Evolutionary conservation across 2,888 invertebrate genomes (phyloP), one percentile per base, ranked within the genome.

Genomic region (Sussaba pulchella): DNA sequence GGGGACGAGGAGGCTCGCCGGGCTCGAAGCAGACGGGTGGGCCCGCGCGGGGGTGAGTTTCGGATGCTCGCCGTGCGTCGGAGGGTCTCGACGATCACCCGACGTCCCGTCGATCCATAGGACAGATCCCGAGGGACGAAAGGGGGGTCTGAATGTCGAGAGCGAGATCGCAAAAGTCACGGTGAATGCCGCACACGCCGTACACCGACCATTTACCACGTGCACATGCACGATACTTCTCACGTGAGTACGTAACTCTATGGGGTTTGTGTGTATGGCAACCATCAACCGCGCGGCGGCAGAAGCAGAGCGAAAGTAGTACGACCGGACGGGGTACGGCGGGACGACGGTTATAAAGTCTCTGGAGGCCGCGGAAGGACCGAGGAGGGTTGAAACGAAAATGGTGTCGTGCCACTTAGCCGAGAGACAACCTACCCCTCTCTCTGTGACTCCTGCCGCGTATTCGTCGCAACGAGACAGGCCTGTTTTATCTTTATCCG

Each of bases 321-420:
- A n/a, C 59, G 47, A 50, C 39, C n/a, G 69, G 52, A 63, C 74
- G 43, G 1, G 12, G 21, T 70, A 45, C 31, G n/a, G 31, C n/a
- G n/a, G 26, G 43, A 19, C 41, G n/a, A n/a, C 70, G 82, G 82
- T 84, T 86, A 85, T 87, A 88, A 87, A 89, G 85, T 90, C 91
- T 90, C 91, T 81, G 80, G 90, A 89, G 91, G 89, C 88, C n/a
- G 85, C 52, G 69, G 17, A 66, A n/a, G 52, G 47, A 39, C 26
- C 50, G 24, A 72, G 71, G 85, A 81, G 82, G 86, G 82, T 87
- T 92, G 91, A 92, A 92, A 92, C 90, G 91, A 91, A 92, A 92
- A 92, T 89, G 91, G 85, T 92, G 92, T 92, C 88, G 90, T 87
- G 90, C 88, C 92, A 92, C 91, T 92, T 91, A 91, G 85, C 75